Base-by-base conservation (phyloP, 2,888 invertebrate genomes). In the Ormia ochracea region DNA sequence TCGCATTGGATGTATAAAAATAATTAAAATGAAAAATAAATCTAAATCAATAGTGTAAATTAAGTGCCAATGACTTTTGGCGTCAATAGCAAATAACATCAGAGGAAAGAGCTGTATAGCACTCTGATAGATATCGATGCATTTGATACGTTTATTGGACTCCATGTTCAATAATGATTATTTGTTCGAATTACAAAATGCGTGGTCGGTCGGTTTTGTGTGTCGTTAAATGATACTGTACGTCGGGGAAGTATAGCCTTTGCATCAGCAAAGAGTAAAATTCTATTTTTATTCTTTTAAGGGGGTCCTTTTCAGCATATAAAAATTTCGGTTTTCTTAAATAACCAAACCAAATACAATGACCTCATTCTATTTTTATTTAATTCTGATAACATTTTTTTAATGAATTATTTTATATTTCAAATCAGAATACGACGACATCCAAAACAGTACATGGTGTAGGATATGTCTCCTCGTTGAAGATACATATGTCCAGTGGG, bases 11-110 rank as follows among this genome's bases (percentile, higher is more conserved):
- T 21, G 50, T 41, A 38, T 41, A 9, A 31, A 50, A 54, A 54
- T 41, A 69, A 54, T 61, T 61, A 68, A 61, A 69, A 54, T 21
- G 23, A 41, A 68, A 74, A 54, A 65, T 36, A 74, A 58, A 63
- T 63, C 66, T 31, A 69, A 69, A 76, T 63, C 43, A 61, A 43
- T 21, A 56, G 28, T 68, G 54, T 75, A 66, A 80, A 80, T 76
- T 68, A 68, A 80, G 61, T 74, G 76, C 72, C 72, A 80, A 68
- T 76, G 80, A 76, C 72, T 68, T 73, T 80, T 80, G 66, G 61
- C 66, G 72, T 76, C 76, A 65, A 12, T 33, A 63, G 61, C 59
- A 61, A 43, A 61, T 12, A 45, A 69, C 58, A 28, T 26, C 45
- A 58, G 48, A 48, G 31, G 31, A 38, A 59, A 50, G 58, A 48